phyloP scores from a whole-genome alignment of 2,888 invertebrate genomes.

The Latheticus oryzae region DNA sequence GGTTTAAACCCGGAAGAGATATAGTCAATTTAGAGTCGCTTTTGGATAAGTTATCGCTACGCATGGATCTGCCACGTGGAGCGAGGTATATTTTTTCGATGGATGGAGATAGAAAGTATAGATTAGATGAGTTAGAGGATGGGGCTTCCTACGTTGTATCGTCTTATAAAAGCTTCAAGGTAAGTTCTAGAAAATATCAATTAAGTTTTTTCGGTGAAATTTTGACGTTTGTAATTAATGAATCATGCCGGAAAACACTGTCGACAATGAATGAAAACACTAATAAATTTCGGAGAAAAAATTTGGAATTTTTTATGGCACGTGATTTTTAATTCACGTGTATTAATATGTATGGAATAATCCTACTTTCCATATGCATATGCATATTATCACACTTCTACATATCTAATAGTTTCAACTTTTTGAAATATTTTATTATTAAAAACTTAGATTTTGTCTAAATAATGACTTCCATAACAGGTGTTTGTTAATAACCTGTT shows the following conservation, averaged over 20 bases:
- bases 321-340: slow-evolving; percentile 21
- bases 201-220: slow-evolving; percentile 2
- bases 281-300: slow-evolving; percentile 15
- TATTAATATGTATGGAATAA: slow-evolving; percentile 34
- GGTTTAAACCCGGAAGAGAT: slow-evolving; percentile 89
- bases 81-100: slow-evolving; percentile 92
- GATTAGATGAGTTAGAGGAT: slow-evolving; percentile 87
- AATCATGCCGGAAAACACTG: slow-evolving; percentile 14
- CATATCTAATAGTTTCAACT: too few relatives aligned
- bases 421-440: too few relatives aligned
- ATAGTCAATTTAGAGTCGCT: slow-evolving; percentile 87
- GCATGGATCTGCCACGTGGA: slow-evolving; percentile 88
- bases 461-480: too few relatives aligned
- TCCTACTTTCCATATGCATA: too few relatives aligned
- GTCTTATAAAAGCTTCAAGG: slow-evolving; percentile 92
- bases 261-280: slow-evolving; percentile 3
- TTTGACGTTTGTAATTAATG: slow-evolving; percentile 18
- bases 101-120: slow-evolving; percentile 88
- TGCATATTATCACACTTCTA: too few relatives aligned
- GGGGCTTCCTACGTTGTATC: slow-evolving; percentile 95
- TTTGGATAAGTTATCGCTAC: slow-evolving; percentile 86
- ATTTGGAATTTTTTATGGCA: slow-evolving; percentile 7
- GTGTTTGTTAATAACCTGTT: slow-evolving; percentile 20
- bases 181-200: slow-evolving; percentile 65
- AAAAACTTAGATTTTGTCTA: too few relatives aligned